phyloP scores from a whole-genome alignment of 2,888 invertebrate genomes.

The Icerya purchasi region DNA sequence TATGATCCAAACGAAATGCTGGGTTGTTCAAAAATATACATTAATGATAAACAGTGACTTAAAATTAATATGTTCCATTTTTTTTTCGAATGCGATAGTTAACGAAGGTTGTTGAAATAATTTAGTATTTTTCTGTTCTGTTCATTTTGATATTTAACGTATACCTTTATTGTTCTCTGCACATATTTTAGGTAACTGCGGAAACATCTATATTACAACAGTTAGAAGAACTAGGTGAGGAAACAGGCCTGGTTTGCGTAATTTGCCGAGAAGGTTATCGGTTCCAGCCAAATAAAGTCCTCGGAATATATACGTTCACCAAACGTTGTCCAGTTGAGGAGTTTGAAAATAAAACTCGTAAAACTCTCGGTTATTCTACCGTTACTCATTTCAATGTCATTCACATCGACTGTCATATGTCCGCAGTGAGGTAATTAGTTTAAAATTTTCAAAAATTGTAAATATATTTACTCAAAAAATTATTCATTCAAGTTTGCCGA shows the following conservation, averaged over 20 bases:
- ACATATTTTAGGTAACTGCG: constrained; percentile 44
- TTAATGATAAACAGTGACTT: too few species aligned
- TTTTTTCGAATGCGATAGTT: not conserved
- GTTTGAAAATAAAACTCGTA: constrained; percentile 68
- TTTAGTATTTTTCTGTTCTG: not conserved
- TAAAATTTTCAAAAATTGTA: not conserved
- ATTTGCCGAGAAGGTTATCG: constrained; percentile 96
- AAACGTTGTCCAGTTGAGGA: constrained; percentile 87
- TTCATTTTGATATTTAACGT: constrained; percentile 1
- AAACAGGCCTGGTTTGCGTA: constrained; percentile 85
- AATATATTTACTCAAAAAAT: not conserved
- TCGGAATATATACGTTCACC: constrained; percentile 92
- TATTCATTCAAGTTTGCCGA: not conserved
- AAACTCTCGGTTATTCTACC: constrained; percentile 73
- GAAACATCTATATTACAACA: constrained; percentile 65
- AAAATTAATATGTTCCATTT: too few species aligned
- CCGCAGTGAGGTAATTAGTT: constrained; percentile 54
- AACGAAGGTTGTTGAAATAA: not conserved
- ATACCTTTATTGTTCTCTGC: too few species aligned
- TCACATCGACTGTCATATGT: constrained; percentile 94
- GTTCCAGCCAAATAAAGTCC: constrained; percentile 77
- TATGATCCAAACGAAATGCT: too few species aligned
- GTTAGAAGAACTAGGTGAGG: constrained; percentile 86
- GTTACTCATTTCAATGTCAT: constrained; percentile 97
- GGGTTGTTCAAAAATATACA: too few species aligned